A percentile compares a stretch with the other conserved stretches of the same genome.
phyloP scores from a whole-genome alignment of 2,888 invertebrate species.

The Ectobius pallidus region DNA sequence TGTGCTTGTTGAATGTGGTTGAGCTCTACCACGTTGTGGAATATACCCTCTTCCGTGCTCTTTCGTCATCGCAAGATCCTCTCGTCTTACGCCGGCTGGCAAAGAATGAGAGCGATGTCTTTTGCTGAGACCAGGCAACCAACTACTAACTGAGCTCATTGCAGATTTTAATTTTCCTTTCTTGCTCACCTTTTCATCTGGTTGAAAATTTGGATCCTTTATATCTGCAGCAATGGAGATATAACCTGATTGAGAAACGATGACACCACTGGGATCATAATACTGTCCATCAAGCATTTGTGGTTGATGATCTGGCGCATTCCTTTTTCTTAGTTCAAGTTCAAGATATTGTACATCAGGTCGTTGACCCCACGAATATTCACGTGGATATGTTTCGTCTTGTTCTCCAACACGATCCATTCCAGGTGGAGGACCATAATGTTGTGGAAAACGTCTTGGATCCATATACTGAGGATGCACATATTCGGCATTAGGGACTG shows the following conservation, averaged over 20 bases:
- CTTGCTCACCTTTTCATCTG: conserved; percentile 69
- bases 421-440: conserved; percentile 32
- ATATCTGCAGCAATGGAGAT: conserved; percentile 75
- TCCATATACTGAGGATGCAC: conserved; percentile 31
- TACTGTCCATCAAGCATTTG: conserved; percentile 51
- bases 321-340: conserved; percentile 59
- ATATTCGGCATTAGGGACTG: neutral
- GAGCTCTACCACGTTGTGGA: conserved; percentile 30
- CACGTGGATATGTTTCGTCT: conserved; percentile 30
- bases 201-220: conserved; percentile 59
- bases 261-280: conserved; percentile 64
- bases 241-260: conserved; percentile 79
- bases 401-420: neutral
- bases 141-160: conserved; percentile 79
- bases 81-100: conserved; percentile 71
- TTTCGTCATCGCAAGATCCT: conserved; percentile 54
- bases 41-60: conserved; percentile 28
- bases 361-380: conserved; percentile 48
- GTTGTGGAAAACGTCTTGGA: conserved; percentile 44
- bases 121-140: conserved; percentile 83
- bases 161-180: conserved; percentile 75
- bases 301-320: conserved; percentile 53
- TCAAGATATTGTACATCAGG: conserved; percentile 56
- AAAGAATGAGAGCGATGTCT: conserved; percentile 82
- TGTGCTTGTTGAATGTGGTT: conserved; percentile 31